Evolutionary conservation across 2,888 invertebrate species (phyloP).

Genomic region (Anthrax anthrax): DNA sequence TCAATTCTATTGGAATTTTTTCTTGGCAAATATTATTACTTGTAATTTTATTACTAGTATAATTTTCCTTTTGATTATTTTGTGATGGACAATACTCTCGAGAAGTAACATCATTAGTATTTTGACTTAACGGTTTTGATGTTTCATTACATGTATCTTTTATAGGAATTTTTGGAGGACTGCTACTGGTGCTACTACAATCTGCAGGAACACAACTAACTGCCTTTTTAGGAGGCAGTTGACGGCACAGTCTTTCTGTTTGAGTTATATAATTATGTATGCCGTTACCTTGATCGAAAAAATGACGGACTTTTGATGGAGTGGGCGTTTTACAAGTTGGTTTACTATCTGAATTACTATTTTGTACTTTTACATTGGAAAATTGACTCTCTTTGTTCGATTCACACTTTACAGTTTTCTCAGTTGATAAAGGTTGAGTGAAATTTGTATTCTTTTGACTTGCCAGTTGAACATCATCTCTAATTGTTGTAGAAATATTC

Average conservation of each 20-base stretch:
- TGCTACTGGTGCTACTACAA: not conserved
- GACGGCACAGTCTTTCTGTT: not conserved
- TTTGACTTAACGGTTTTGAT: not conserved
- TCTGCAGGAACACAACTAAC: not conserved
- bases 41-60: not conserved
- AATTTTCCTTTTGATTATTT: not conserved
- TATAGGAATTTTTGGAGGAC: not conserved
- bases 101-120: not conserved
- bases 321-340: conserved; percentile 1
- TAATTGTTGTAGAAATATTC: not conserved
- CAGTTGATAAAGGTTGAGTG: not conserved
- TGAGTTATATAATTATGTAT: too few species aligned
- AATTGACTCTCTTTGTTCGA: not conserved
- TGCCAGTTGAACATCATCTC: not conserved
- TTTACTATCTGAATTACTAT: too few species aligned
- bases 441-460: not conserved
- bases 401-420: not conserved
- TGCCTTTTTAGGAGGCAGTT: not conserved
- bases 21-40: too few species aligned
- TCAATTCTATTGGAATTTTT: too few species aligned
- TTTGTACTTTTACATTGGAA: not conserved
- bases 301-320: conserved; percentile 8
- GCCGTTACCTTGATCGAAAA: conserved; percentile 2
- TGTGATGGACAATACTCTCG: not conserved
- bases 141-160: not conserved